Base-by-base conservation (phyloP, 2,797 vertebrate genomes). In the Mustela erminea region DNA sequence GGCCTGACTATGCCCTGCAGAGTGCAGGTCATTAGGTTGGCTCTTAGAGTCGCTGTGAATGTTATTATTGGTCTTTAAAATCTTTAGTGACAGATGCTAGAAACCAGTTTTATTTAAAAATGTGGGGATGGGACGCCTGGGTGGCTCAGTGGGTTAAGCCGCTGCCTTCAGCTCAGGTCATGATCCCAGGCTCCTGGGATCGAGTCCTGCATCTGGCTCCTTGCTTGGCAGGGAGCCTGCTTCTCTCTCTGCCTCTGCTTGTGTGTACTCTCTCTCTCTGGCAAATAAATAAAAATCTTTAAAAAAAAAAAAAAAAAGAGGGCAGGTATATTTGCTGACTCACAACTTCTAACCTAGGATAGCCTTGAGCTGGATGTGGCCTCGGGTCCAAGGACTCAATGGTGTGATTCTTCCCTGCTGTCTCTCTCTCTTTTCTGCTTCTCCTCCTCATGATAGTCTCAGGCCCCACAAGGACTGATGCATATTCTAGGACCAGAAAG, bases 71-170 rank as follows among this genome's bases (percentile, higher is more conserved):
- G 35, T 70, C 87, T 85, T 41, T 14, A 77, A 46, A 60, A 56
- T 81, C 82, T 20, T 81, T 43, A 35, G 17, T 81, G 14, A 58
- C 46, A 64, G 41, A 52, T 75, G 38, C 85, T 56, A 64, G 68
- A 87, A 87, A 81, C 64, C 35, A 18, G 43, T 75, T 93, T 68
- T 8, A 54, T 17, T 87, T 87, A 25, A n/a, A 15, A 90, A 74
- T n/a, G 49, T 15, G 15, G 49, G 49, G 49, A 17, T 52, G 49
- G 49, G 15, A 15, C 3, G 15, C 14, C 49, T 52, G 46, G 46
- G 13, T 49, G 12, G 46, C 12, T 49, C 46, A 49, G 46, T 49
- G 14, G 49, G 49, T 15, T 49, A 49, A 17, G 49, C 14, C 0
- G 4, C 49, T 52, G 49, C 49, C 49, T 52, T 52, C 0, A 49